Evolutionary conservation across 2,113 vertebrate genomes (phyloP).

Genomic region (Pomatorhinus ruficollis): DNA sequence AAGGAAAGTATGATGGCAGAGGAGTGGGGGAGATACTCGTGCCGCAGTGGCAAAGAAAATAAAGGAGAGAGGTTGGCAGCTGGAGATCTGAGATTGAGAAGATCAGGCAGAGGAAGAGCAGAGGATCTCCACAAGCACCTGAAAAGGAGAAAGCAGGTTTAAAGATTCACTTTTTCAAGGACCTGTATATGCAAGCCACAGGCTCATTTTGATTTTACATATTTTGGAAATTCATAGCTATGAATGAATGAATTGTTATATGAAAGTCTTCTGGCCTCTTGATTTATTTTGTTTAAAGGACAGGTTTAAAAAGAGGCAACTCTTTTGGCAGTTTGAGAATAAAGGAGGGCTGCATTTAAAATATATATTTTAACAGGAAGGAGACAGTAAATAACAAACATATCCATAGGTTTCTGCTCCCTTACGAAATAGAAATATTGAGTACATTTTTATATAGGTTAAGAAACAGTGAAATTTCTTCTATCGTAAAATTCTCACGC

Average conservation of each 20-base stretch:
- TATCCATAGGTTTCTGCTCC: not conserved
- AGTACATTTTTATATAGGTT: not conserved
- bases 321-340: not conserved
- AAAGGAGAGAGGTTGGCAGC: not conserved
- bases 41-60: not conserved
- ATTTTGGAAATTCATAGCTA: not conserved
- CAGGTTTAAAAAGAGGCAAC: not conserved
- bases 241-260: not conserved
- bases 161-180: not conserved
- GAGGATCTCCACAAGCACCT: not conserved
- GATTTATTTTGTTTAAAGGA: slow-evolving; percentile 20
- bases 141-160: not conserved
- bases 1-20: not conserved
- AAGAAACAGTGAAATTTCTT: not conserved
- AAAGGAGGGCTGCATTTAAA: not conserved
- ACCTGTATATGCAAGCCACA: not conserved
- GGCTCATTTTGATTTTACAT: not conserved
- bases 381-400: not conserved
- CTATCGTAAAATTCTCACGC: not conserved
- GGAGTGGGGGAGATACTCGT: not conserved
- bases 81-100: not conserved
- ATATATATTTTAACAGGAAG: not conserved
- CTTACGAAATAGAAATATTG: not conserved
- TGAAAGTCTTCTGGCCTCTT: not conserved
- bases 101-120: not conserved